A percentile compares a stretch with the other conserved stretches of the same genome.
Conservation (phyloP, 2,797 vertebrate species). For the Chelon auratus region DNA sequence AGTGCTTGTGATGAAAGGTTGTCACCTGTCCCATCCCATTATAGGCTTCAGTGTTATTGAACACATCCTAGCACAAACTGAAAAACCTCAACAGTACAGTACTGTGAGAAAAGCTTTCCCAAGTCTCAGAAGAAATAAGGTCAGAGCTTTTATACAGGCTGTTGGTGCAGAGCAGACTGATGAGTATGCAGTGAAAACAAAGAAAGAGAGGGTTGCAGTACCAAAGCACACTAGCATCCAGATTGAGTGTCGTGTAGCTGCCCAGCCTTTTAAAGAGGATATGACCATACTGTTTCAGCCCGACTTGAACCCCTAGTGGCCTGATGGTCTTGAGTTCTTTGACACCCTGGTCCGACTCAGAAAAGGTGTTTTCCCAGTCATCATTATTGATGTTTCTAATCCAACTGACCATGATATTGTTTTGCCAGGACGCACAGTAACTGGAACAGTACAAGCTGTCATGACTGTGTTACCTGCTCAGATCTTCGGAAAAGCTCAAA, state of each 20-base stretch:
- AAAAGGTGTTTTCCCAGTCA: conserved; percentile 5
- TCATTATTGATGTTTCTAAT: conserved; percentile 24
- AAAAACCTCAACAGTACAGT: too few relatives aligned
- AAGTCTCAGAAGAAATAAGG: too few relatives aligned
- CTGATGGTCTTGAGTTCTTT: conserved; percentile 46
- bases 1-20: background rate
- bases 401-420: conserved; percentile 40
- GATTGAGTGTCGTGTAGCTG: conserved; percentile 14
- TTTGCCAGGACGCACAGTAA: background rate
- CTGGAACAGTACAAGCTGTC: conserved; percentile 20
- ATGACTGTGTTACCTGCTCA: conserved; percentile 3
- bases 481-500: background rate
- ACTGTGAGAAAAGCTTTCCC: too few relatives aligned
- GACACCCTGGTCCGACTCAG: conserved; percentile 30
- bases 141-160: too few relatives aligned
- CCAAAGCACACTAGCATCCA: conserved; percentile 12
- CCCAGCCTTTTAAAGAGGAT: conserved; percentile 23
- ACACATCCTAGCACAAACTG: background rate
- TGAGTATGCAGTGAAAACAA: conserved; percentile 12
- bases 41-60: background rate
- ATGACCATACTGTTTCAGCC: conserved; percentile 34
- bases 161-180: too few relatives aligned
- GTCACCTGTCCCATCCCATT: background rate
- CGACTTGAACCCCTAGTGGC: conserved; percentile 33
- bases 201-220: conserved; percentile 3